Evolutionary conservation across 2,888 invertebrate genomes (phyloP), one percentile per base, ranked within the genome.

Genomic region (Camptogramma bilineatum): DNA sequence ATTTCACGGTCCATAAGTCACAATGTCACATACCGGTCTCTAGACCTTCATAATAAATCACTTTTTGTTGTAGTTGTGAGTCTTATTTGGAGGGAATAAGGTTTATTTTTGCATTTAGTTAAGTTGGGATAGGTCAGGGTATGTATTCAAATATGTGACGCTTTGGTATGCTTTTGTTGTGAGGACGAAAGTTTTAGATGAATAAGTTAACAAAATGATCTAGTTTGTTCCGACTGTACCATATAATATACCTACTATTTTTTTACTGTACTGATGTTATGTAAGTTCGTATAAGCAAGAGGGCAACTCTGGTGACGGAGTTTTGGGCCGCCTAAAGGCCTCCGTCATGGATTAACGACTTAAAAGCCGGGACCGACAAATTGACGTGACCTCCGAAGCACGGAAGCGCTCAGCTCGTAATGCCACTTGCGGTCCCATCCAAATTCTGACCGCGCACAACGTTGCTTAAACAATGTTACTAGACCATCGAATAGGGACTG

Each of bases 1-100:
- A 66, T 66, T 66, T 62, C 66, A 66, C 66, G 69, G 34, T 66
- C 51, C 62, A 62, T 69, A 66, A 60, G 62, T 64, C 55, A 66
- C 62, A 52, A 60, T 60, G 64, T 62, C 68, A 50, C 60, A 60
- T 46, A 50, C 58, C 68, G 34, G 47, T 53, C 62, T n/a, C 48
- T 39, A 52, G 63, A 59, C 54, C 68, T 53, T 62, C 53, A 64
- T 64, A 47, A 62, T 66, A 61, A 66, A 68, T 68, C 68, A 66
- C 50, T 18, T 52, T 66, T 60, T 39, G 18, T 19, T 52, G n/a
- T 52, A 5, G 54, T 39, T 17, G 8, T 63, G 3, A 8, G 21
- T 17, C 39, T 39, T 64, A 64, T 61, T 17, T 57, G 39, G 8
- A 21, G 42, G 57, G 44, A 4, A 31, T 66, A 66, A 62, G 55